Percentiles rank a stretch among this genome's conserved stretches.
phyloP scores from a whole-genome alignment of 2,113 vertebrate genomes.

The zebrafish (Danio rerio) region DNA sequence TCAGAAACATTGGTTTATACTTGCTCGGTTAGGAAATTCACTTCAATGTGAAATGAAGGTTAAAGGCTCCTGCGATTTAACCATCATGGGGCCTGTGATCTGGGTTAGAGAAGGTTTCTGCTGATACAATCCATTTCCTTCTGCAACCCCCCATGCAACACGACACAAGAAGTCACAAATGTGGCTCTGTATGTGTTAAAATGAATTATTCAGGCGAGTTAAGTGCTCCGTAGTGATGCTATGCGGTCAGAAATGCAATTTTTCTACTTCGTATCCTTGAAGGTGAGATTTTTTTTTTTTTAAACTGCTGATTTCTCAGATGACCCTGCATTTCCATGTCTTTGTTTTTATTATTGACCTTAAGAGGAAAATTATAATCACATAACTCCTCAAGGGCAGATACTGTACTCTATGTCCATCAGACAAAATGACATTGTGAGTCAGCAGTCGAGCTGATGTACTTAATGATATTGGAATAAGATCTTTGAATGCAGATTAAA shows the following conservation, averaged over 20 bases:
- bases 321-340: neutral
- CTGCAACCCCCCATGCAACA: neutral
- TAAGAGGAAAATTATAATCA: neutral
- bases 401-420: neutral
- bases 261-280: conserved; percentile 5
- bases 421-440: neutral
- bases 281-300: neutral
- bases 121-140: conserved; percentile 9
- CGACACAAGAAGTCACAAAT: conserved; percentile 23
- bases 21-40: neutral
- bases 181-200: conserved; percentile 7
- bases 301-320: neutral
- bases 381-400: neutral
- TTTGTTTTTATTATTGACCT: neutral
- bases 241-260: neutral
- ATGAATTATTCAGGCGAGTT: conserved; percentile 19
- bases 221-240: neutral
- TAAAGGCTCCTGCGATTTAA: neutral
- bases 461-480: neutral
- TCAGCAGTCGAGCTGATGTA: neutral
- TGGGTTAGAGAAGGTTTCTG: neutral
- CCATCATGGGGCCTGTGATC: neutral
- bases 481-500: neutral
- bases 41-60: conserved; percentile 25
- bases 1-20: conserved; percentile 12